phyloP scores from a whole-genome alignment of 2,888 invertebrate genomes.

The Alloscopus bannaensis region DNA sequence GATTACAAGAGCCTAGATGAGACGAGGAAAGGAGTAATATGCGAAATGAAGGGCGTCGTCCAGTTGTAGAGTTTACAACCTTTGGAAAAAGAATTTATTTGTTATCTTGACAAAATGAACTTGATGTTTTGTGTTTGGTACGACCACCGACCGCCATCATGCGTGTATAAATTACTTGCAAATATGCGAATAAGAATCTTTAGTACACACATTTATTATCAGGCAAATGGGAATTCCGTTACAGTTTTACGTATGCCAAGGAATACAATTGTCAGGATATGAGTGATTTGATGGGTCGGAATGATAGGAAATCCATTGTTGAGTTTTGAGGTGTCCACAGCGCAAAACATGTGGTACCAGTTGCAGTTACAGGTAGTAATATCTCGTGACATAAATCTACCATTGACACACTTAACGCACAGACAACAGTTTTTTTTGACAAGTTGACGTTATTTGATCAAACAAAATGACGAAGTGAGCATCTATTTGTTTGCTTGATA shows the following conservation, averaged over 20 bases:
- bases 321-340: too few relatives aligned
- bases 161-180: too few relatives aligned
- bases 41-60: slow-evolving; percentile 55
- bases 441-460: too few relatives aligned
- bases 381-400: slow-evolving; percentile 61
- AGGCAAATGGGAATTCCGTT: background rate
- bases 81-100: slow-evolving; percentile 13
- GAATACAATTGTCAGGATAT: slow-evolving; percentile 5
- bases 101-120: too few relatives aligned
- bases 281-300: slow-evolving; percentile 5
- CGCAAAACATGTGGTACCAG: slow-evolving; percentile 16
- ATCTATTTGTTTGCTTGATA: too few relatives aligned
- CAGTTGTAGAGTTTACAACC: slow-evolving; percentile 50
- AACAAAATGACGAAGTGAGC: too few relatives aligned
- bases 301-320: slow-evolving; percentile 1
- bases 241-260: background rate
- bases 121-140: too few relatives aligned
- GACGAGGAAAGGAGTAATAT: slow-evolving; percentile 8
- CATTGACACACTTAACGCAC: slow-evolving; percentile 28
- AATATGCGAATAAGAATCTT: too few relatives aligned
- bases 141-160: too few relatives aligned
- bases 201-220: too few relatives aligned
- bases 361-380: slow-evolving; percentile 21
- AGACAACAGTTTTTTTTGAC: too few relatives aligned
- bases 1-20: slow-evolving; percentile 3